Evolutionary conservation across 2,113 vertebrate species (phyloP), one percentile per base, ranked within the genome.

Genomic region (Platichthys flesus): DNA sequence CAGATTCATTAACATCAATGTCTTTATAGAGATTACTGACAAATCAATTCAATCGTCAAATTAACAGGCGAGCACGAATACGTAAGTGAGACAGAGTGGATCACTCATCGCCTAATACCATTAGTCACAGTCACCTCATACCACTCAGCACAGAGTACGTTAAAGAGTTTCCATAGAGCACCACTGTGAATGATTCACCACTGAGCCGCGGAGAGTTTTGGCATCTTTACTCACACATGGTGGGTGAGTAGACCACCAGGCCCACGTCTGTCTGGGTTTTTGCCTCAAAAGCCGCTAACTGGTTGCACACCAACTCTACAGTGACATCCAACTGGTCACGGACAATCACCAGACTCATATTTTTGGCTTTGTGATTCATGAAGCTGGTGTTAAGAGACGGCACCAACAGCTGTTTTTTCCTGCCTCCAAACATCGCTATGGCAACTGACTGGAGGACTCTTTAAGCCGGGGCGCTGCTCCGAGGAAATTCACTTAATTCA

Each of bases 351-450:
- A 31, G 23, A 24, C 64, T 74, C 52, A 57, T 69, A 73, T 75
- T 37, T 71, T 66, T 71, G 56, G 28, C n/a, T 68, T 62, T 68
- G 51, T 68, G 58, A 62, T 71, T 6, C 31, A 31, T 31, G 60
- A 55, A 69, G 55, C 45, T 52, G 55, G 55, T 67, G 61, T 55
- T 67, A 31, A 31, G 60, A 84, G 40, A 63, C 56, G 55, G 67
- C 60, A 49, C 58, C 2, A 37, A 56, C 20, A 23, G 24, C 70
- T 83, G 73, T 77, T 83, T 80, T 63, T 77, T 76, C 83, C 66
- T 86, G 76, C 84, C 79, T 90, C 75, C 83, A 77, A 84, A 91
- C 71, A 92, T 86, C 79, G 79, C 82, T 85, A 90, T 88, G 66
- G 82, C 49, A 71, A 87, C 83, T 18, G 58, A 65, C 47, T 56